Conservation (phyloP, 2,888 invertebrate species). For the Tenthredo mesomela region DNA sequence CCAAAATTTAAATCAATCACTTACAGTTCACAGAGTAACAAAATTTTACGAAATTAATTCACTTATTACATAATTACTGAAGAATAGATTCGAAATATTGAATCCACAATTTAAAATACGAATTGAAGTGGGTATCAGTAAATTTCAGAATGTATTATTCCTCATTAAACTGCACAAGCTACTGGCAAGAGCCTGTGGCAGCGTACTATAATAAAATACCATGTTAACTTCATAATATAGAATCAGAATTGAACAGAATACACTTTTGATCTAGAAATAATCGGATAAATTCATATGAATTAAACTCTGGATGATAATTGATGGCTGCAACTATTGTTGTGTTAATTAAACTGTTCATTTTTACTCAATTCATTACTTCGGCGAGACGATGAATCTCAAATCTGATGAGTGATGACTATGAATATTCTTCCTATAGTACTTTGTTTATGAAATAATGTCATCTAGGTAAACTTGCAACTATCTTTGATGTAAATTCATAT, state of each 20-base stretch:
- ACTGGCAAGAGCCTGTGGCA: not conserved
- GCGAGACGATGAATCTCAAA: not conserved
- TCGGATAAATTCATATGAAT: not conserved
- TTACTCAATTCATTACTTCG: not conserved
- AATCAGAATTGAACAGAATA: not conserved
- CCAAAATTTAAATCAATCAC: not conserved
- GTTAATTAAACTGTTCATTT: not conserved
- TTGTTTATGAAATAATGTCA: not conserved
- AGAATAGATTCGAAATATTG: not conserved
- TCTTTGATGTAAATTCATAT: not conserved
- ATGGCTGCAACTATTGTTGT: not conserved
- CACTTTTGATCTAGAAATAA: not conserved
- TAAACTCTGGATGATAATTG: not conserved
- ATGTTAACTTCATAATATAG: not conserved
- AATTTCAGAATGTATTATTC: not conserved
- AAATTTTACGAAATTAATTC: not conserved
- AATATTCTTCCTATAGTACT: not conserved
- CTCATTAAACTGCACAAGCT: not conserved
- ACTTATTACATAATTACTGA: not conserved
- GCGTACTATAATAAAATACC: not conserved
- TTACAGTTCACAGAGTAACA: not conserved
- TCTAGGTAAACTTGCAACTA: not conserved
- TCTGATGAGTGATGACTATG: not conserved
- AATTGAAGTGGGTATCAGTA: not conserved
- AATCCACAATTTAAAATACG: not conserved